A percentile compares a stretch with the other conserved stretches of the same genome.
Conservation (phyloP, 2,113 vertebrate species). For the Pseudopodoces humilis region DNA sequence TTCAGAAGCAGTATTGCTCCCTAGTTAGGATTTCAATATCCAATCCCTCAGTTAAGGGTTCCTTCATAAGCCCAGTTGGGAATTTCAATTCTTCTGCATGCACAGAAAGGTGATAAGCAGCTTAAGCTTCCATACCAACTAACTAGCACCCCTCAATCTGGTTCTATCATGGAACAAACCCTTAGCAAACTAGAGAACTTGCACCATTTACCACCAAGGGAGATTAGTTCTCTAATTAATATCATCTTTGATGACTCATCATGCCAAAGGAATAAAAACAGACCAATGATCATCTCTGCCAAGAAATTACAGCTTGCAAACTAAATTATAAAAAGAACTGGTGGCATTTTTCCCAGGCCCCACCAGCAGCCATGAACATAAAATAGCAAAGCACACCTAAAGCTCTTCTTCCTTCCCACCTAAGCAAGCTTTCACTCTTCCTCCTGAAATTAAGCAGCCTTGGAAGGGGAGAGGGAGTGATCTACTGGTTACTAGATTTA, state of each 20-base stretch:
- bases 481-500: neutral
- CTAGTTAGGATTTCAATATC: neutral
- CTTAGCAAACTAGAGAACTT: neutral
- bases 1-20: neutral
- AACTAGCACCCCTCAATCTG: neutral
- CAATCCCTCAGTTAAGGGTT: neutral
- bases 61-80: neutral
- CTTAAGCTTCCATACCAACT: neutral
- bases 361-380: neutral
- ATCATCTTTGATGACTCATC: neutral
- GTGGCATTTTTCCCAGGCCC: neutral
- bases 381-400: neutral
- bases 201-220: neutral
- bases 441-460: neutral
- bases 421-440: neutral
- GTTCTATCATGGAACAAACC: neutral
- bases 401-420: neutral
- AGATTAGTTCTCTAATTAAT: neutral
- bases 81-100: neutral
- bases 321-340: neutral
- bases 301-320: neutral
- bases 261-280: neutral
- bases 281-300: neutral
- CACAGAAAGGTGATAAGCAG: neutral
- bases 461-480: neutral